A percentile compares a stretch with the other conserved stretches of the same genome.
These are phyloP conservation scores for Heliconius himera DNA, from an alignment of 1,140 invertebrate species.

Conservation along the genomic window DNA sequence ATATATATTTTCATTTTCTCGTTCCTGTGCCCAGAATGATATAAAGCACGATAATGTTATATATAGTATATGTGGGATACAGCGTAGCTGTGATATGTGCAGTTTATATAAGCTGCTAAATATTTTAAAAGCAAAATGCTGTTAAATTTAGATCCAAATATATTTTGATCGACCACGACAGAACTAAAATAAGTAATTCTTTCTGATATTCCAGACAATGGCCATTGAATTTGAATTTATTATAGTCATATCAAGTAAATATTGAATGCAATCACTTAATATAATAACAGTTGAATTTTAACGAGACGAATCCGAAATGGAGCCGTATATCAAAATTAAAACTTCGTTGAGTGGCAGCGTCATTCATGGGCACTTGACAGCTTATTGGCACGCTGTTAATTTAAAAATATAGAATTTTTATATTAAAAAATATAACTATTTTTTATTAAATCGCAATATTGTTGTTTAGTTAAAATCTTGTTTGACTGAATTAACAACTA, in stretches of 20 bases:
- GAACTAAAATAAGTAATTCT: background rate
- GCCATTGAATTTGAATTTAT: background rate
- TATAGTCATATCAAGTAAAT: background rate
- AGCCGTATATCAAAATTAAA: slow-evolving; percentile 11
- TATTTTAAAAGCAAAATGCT: too few species aligned
- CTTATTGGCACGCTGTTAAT: background rate
- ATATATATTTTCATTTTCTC: too few species aligned
- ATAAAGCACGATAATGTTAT: background rate
- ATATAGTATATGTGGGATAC: too few species aligned
- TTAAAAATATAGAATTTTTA: background rate
- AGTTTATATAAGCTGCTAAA: too few species aligned
- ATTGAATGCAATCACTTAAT: slow-evolving; percentile 9
- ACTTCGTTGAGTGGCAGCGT: slow-evolving; percentile 9
- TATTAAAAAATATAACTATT: background rate
- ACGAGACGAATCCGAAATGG: background rate
- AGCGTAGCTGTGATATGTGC: too few species aligned
- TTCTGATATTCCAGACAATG: background rate
- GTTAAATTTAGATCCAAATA: too few species aligned
- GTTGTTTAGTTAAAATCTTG: too few species aligned
- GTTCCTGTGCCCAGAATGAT: too few species aligned
- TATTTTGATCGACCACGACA: background rate
- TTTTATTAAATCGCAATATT: too few species aligned
- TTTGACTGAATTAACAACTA: too few species aligned
- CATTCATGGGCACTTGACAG: slow-evolving; percentile 1
- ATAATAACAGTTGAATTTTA: background rate